These are phyloP conservation scores for Mormyrus hasselquistii DNA, from an alignment of 2,797 vertebrate genomes.

Conservation along the genomic window DNA sequence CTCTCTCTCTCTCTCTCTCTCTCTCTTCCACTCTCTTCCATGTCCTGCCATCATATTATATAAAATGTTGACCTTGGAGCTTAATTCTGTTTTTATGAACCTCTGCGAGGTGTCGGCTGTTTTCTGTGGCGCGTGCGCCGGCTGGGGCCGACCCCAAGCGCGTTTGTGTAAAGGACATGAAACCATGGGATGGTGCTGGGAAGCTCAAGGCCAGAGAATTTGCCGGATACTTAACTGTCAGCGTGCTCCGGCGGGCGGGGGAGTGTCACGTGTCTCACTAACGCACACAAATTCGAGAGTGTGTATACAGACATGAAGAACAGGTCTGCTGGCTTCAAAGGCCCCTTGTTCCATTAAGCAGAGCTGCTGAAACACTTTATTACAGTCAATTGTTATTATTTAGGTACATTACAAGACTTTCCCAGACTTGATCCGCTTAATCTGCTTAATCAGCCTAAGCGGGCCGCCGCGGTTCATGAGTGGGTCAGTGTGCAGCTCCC, in stretches of 20 bases:
- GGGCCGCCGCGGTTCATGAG: neutral
- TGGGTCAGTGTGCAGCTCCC: neutral
- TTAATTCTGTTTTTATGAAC: slow-evolving; percentile 12
- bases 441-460: neutral
- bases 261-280: neutral
- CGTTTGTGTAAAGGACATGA: neutral
- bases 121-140: neutral
- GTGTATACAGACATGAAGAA: neutral
- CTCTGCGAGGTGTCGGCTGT: neutral
- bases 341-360: neutral
- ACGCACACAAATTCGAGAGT: neutral
- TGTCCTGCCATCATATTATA: neutral
- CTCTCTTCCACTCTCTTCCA: neutral
- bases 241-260: neutral
- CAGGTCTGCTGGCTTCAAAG: neutral
- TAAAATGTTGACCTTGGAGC: neutral
- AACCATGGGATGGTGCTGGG: neutral
- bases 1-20: neutral
- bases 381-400: slow-evolving; percentile 17
- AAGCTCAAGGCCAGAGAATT: neutral
- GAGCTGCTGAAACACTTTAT: neutral
- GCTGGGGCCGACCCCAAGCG: too few species aligned
- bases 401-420: slow-evolving; percentile 15
- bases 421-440: slow-evolving; percentile 10
- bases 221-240: neutral